Percentiles rank a stretch among this genome's conserved stretches.
Evolutionary conservation across 1,140 invertebrate species (phyloP).

Genomic region (Cataglyphis hispanica): DNA sequence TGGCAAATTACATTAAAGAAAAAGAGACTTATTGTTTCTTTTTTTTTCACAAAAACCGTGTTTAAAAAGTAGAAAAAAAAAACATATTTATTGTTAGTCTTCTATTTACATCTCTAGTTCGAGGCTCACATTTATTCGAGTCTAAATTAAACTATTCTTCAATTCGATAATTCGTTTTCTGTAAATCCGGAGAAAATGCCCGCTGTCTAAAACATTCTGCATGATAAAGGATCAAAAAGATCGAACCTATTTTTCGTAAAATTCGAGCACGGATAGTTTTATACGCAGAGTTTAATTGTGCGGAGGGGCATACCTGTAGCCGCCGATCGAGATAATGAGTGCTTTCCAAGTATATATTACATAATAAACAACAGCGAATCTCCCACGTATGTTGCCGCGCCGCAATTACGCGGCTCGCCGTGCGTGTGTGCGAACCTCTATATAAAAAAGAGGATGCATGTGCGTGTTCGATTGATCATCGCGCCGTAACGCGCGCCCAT

Average conservation of each 20-base stretch:
- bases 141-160: background rate
- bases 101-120: too few species aligned
- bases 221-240: background rate
- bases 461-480: constrained; percentile 67
- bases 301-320: background rate
- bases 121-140: background rate
- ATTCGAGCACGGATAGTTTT: constrained; percentile 11
- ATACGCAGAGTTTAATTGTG: constrained; percentile 40
- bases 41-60: background rate
- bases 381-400: background rate
- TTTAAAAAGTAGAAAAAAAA: background rate
- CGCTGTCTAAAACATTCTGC: background rate
- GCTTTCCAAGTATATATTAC: constrained; percentile 26
- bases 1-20: too few species aligned
- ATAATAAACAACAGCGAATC: constrained; percentile 51
- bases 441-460: constrained; percentile 39
- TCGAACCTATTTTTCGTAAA: background rate
- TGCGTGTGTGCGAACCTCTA: background rate
- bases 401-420: constrained; percentile 40
- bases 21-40: too few species aligned
- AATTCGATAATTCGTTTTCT: background rate
- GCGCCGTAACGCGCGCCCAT: constrained; percentile 58
- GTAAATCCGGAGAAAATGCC: background rate
- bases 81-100: background rate
- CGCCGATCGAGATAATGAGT: constrained; percentile 53